A percentile compares a stretch with the other conserved stretches of the same genome.
These are phyloP conservation scores for Crenichthys baileyi DNA, from an alignment of 2,797 vertebrate species.

Conservation along the genomic window DNA sequence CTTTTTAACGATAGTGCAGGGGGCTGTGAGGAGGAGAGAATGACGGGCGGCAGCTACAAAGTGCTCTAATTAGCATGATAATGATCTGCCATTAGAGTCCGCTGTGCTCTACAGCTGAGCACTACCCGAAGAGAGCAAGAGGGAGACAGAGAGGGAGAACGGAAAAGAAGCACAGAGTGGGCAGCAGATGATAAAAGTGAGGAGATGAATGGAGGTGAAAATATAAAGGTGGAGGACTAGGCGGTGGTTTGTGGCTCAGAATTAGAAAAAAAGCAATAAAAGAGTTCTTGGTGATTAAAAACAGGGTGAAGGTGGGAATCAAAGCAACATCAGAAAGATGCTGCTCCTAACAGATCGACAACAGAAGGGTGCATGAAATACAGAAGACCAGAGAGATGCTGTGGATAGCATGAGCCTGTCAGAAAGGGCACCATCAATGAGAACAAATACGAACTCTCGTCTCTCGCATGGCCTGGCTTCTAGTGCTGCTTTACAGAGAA, in stretches of 20 bases:
- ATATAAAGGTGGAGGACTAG: slow-evolving; percentile 58
- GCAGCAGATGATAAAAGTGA: slow-evolving; percentile 63
- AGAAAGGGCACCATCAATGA: slow-evolving; percentile 44
- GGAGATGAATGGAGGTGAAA: slow-evolving; percentile 62
- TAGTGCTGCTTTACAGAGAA: slow-evolving; percentile 49
- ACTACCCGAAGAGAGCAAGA: slow-evolving; percentile 68
- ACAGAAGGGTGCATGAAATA: slow-evolving; percentile 28
- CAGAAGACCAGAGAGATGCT: slow-evolving; percentile 28
- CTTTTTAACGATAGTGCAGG: slow-evolving; percentile 77
- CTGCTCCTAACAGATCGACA: slow-evolving; percentile 25
- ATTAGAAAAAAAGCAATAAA: slow-evolving; percentile 51
- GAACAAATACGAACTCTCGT: slow-evolving; percentile 50
- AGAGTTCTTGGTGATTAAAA: slow-evolving; percentile 58
- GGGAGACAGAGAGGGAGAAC: slow-evolving; percentile 33
- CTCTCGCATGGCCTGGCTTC: slow-evolving; percentile 35
- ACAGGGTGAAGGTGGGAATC: slow-evolving; percentile 44
- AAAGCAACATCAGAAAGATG: slow-evolving; percentile 44
- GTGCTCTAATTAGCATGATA: slow-evolving; percentile 85
- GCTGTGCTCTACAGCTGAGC: slow-evolving; percentile 81
- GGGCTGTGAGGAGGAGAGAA: slow-evolving; percentile 64
- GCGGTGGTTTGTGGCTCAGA: slow-evolving; percentile 49
- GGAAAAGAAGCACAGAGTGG: slow-evolving; percentile 49
- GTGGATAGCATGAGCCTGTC: slow-evolving; percentile 38
- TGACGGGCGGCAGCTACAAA: slow-evolving; percentile 82
- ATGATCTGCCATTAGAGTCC: slow-evolving; percentile 83